Conservation (phyloP, 2,888 invertebrate species). For the Mechanitis mazaeus region DNA sequence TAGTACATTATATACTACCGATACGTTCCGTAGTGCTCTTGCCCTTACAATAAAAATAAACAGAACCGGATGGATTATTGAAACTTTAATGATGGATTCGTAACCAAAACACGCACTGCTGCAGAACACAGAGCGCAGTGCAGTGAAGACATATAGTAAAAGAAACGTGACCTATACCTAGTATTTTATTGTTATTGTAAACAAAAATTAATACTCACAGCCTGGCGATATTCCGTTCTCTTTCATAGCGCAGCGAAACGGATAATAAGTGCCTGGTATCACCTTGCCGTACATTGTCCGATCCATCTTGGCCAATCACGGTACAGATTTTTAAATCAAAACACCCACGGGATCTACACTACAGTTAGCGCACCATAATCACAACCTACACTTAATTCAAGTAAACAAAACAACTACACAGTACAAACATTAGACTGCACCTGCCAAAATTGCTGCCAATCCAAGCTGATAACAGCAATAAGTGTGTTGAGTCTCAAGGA, state of each 20-base stretch:
- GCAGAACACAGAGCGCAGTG: slow-evolving; percentile 23
- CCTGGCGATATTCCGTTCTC: slow-evolving; percentile 89
- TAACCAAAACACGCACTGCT: slow-evolving; percentile 37
- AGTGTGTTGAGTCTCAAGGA: slow-evolving; percentile 39
- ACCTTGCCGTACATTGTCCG: slow-evolving; percentile 94
- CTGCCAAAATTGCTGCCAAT: slow-evolving; percentile 10
- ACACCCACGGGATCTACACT: slow-evolving; percentile 64
- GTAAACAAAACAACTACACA: slow-evolving; percentile 35
- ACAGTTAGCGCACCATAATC: slow-evolving; percentile 68
- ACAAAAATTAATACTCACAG: slow-evolving; percentile 81
- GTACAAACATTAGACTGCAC: slow-evolving; percentile 7
- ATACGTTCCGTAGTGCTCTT: slow-evolving; percentile 38
- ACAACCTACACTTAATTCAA: slow-evolving; percentile 57
- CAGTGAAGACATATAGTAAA: background rate
- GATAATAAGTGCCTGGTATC: slow-evolving; percentile 88
- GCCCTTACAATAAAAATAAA: slow-evolving; percentile 53
- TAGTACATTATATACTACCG: slow-evolving; percentile 29
- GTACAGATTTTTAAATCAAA: slow-evolving; percentile 60
- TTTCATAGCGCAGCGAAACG: slow-evolving; percentile 88
- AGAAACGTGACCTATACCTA: background rate
- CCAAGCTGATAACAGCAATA: slow-evolving; percentile 15
- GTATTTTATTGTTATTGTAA: slow-evolving; percentile 26
- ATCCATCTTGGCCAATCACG: slow-evolving; percentile 81
- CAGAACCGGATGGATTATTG: slow-evolving; percentile 41
- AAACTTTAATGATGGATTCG: slow-evolving; percentile 37